phyloP scores from a whole-genome alignment of 1,140 invertebrate genomes.

The Cherax destructor region DNA sequence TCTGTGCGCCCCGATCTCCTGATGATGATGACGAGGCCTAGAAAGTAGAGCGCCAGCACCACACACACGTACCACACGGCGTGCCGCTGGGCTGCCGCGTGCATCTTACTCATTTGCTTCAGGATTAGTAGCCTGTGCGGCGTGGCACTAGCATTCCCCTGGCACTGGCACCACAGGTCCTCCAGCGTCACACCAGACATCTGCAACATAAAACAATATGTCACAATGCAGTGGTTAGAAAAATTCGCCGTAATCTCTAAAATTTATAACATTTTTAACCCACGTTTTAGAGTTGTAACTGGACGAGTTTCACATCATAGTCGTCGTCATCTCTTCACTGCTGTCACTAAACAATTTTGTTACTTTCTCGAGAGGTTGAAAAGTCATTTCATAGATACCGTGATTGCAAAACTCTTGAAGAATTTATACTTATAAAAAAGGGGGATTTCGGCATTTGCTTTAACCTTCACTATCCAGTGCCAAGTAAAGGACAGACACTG shows the following conservation, averaged over 20 bases:
- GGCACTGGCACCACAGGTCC: slow-evolving; percentile 55
- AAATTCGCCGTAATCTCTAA: background rate
- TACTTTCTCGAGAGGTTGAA: no score
- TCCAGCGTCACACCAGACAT: slow-evolving; percentile 31
- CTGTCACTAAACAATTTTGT: no score
- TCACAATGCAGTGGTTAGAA: background rate
- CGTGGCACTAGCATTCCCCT: slow-evolving; percentile 44
- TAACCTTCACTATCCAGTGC: no score
- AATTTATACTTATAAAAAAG: no score
- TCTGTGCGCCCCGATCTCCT: slow-evolving; percentile 39
- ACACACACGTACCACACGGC: slow-evolving; percentile 51
- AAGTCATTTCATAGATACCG: no score
- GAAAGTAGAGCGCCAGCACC: slow-evolving; percentile 45
- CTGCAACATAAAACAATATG: background rate
- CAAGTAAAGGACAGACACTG: no score
- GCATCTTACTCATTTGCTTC: slow-evolving; percentile 36
- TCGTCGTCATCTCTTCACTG: no score
- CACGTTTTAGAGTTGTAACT: no score
- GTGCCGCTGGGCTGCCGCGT: slow-evolving; percentile 29
- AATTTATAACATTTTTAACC: no score
- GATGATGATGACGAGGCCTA: slow-evolving; percentile 55
- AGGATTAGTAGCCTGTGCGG: slow-evolving; percentile 18
- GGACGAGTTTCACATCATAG: no score
- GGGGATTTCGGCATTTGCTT: no score
- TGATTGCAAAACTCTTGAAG: no score